Evolutionary conservation across 2,888 invertebrate genomes (phyloP), one percentile per base, ranked within the genome.

Genomic region (Trissolcus japonicus): DNA sequence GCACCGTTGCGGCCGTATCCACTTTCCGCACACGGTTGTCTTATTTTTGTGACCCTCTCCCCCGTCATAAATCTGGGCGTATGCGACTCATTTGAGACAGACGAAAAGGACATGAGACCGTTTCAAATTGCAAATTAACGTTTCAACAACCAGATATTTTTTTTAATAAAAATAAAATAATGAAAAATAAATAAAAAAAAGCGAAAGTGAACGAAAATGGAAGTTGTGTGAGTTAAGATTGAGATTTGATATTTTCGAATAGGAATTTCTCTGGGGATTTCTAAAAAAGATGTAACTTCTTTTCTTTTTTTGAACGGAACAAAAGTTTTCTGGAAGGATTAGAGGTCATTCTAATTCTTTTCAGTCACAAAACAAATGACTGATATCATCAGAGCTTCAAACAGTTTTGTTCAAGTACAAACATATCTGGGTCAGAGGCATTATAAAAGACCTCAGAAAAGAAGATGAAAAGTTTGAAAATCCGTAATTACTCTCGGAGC

Each of bases 401-500:
- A 54, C 41, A 53, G 40, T 35, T 62, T 62, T 51, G 55, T 46
- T 55, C 55, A 25, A 63, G 21, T 21, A 54, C 11, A 46, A 1
- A 11, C 43, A 16, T 19, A 67, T 67, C 53, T 59, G 14, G 66
- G 59, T 67, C 59, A 53, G 51, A 59, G 59, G 53, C 41, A 40
- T 59, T 35, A 59, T 59, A 59, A 43, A 51, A 59, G 57, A 50
- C 35, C 48, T 17, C 16, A 51, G 59, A 57, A 67, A 59, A 53
- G 66, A 57, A 66, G 59, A 67, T 59, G 67, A 67, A 67, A 67
- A 59, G 53, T 59, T 59, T 29, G 67, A 53, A 59, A 67, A 67
- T 67, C 67, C 59, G 59, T 59, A 59, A 67, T 67, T 59, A 59
- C 59, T 67, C 43, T 29, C 4, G n/a, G 59, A 53, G 53, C 51